Evolutionary conservation across 1,140 invertebrate species (phyloP).

Genomic region (Mesaphorura yosii): DNA sequence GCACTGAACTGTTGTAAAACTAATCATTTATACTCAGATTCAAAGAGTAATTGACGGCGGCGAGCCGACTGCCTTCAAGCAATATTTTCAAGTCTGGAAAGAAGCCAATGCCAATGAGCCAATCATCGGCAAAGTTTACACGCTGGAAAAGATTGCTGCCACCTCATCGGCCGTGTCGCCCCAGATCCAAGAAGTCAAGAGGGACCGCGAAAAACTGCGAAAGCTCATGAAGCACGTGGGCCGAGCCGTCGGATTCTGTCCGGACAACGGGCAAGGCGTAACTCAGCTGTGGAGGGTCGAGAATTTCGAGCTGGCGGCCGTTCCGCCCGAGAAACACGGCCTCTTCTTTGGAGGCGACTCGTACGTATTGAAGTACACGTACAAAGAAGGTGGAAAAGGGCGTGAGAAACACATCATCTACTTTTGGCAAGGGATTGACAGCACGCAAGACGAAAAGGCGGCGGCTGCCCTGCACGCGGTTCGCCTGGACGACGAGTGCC

Average conservation of each 20-base stretch:
- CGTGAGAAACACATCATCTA: constrained; percentile 52
- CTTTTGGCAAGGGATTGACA: constrained; percentile 56
- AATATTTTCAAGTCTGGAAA: constrained; percentile 63
- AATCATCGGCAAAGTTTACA: constrained; percentile 35
- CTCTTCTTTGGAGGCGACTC: constrained; percentile 64
- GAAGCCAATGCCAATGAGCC: constrained; percentile 45
- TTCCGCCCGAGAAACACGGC: constrained; percentile 46
- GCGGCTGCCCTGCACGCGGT: constrained; percentile 52
- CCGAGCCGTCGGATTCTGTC: constrained; percentile 55
- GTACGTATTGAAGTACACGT: constrained; percentile 63
- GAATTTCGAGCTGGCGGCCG: constrained; percentile 46
- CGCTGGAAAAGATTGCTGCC: constrained; percentile 33
- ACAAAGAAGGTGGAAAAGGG: constrained; percentile 38
- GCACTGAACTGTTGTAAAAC: neutral
- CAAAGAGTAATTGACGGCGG: constrained; percentile 57
- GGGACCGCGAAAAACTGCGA: constrained; percentile 10
- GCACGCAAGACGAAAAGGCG: constrained; percentile 48
- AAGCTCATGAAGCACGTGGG: constrained; percentile 29
- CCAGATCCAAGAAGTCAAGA: constrained; percentile 9
- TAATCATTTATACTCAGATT: constrained; percentile 32
- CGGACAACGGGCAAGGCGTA: constrained; percentile 52
- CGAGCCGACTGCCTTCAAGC: constrained; percentile 63
- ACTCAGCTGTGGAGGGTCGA: constrained; percentile 44
- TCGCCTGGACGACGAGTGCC: constrained; percentile 47
- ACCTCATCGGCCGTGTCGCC: constrained; percentile 15